Evolutionary conservation across 1,140 invertebrate genomes (phyloP).

Genomic region (Caenorhabditis latens): DNA sequence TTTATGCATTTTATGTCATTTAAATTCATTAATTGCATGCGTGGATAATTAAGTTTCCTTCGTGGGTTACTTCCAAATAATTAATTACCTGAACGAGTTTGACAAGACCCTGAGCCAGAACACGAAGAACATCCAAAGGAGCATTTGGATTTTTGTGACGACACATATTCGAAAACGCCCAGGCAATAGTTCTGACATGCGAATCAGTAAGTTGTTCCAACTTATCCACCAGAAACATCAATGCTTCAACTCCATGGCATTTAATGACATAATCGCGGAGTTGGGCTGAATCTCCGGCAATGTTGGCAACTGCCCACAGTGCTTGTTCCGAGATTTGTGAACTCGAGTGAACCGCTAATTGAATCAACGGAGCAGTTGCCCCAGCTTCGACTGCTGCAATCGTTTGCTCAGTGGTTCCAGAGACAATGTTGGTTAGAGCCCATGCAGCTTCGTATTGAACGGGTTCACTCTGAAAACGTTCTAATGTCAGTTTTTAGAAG

Average conservation of each 20-base stretch:
- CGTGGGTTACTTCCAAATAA: no score
- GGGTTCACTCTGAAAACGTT: constrained; percentile 66
- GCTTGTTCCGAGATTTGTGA: constrained; percentile 79
- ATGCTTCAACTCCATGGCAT: constrained; percentile 63
- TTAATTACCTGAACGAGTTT: constrained; percentile 58
- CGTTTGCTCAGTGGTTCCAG: constrained; percentile 80
- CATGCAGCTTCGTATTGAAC: constrained; percentile 80
- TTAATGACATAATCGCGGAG: constrained; percentile 67
- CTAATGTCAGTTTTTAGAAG: no score
- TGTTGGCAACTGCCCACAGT: constrained; percentile 80
- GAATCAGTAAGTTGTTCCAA: constrained; percentile 44
- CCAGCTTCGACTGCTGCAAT: constrained; percentile 78
- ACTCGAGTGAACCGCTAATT: constrained; percentile 73
- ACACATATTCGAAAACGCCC: constrained; percentile 69
- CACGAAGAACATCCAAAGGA: constrained; percentile 59
- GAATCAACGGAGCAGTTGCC: constrained; percentile 78
- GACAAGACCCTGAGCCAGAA: constrained; percentile 52
- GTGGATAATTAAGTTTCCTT: no score
- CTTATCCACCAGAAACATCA: constrained; percentile 50
- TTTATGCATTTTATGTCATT: no score
- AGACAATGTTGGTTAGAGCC: constrained; percentile 81
- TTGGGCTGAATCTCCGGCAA: constrained; percentile 77
- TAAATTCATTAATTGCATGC: no score
- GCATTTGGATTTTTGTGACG: constrained; percentile 69
- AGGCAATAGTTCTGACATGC: constrained; percentile 67